These are phyloP conservation scores for Scolopax mira DNA, from an alignment of 2,113 vertebrate genomes.

Conservation along the genomic window DNA sequence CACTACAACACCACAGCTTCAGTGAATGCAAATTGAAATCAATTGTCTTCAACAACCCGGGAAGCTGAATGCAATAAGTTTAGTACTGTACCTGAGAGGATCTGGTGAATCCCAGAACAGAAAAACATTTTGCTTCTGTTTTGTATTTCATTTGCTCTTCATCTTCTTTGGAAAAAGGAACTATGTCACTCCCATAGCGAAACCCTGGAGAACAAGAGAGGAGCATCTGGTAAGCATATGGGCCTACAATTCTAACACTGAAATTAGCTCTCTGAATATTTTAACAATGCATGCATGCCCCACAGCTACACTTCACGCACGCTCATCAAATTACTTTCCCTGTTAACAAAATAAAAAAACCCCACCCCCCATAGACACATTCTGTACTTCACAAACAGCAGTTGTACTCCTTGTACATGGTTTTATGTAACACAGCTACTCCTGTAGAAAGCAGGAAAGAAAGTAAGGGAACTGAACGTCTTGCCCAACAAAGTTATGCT, in stretches of 20 bases:
- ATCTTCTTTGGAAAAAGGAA: conserved; percentile 97
- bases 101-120: conserved; percentile 90
- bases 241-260: conserved; percentile 11
- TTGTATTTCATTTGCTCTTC: conserved; percentile 98
- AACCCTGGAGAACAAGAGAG: conserved; percentile 80
- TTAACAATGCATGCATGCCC: conserved; percentile 39
- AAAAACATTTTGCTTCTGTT: conserved; percentile 89
- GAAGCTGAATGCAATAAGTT: not conserved
- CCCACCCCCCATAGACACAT: conserved; percentile 11
- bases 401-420: not conserved
- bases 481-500: conserved; percentile 1
- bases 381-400: not conserved
- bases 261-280: conserved; percentile 52
- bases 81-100: conserved; percentile 77
- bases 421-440: conserved; percentile 22
- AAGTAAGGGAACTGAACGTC: not conserved
- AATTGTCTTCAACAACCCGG: not conserved
- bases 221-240: conserved; percentile 60
- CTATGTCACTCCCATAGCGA: conserved; percentile 93
- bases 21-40: not conserved
- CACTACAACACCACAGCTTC: not conserved
- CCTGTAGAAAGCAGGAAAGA: conserved; percentile 27
- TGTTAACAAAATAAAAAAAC: conserved; percentile 19
- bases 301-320: conserved; percentile 10
- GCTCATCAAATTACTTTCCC: conserved; percentile 42